A percentile compares a stretch with the other conserved stretches of the same genome.
Evolutionary conservation across 2,113 vertebrate genomes (phyloP).

Genomic region (Aix galericulata): DNA sequence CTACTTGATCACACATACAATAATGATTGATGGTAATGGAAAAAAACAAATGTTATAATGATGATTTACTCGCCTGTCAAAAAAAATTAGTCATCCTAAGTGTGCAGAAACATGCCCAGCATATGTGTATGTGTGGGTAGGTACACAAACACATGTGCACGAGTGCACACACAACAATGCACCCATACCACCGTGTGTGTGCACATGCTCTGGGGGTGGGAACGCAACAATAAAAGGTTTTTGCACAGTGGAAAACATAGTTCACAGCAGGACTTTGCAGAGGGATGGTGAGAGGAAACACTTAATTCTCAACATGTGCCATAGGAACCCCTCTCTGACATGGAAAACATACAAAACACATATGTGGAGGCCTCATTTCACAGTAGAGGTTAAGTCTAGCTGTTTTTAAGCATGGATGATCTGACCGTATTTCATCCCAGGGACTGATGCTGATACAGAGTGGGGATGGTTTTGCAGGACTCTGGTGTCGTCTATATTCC

Average conservation of each 20-base stretch:
- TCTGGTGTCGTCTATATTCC: not conserved
- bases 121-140: not conserved
- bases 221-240: not conserved
- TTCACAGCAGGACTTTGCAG: not conserved
- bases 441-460: not conserved
- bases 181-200: rapidly evolving
- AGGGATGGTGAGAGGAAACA: not conserved
- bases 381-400: not conserved
- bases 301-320: not conserved
- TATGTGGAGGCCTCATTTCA: not conserved
- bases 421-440: not conserved
- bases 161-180: rapidly evolving
- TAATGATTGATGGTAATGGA: conserved; percentile 58
- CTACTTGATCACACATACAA: conserved; percentile 31
- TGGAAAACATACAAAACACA: not conserved
- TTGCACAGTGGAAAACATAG: not conserved
- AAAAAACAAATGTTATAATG: conserved; percentile 50
- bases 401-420: not conserved
- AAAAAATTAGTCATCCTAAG: conserved; percentile 30
- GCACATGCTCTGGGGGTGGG: not conserved
- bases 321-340: rapidly evolving
- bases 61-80: conserved; percentile 62
- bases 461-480: not conserved
- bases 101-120: not conserved
- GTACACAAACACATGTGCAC: not conserved